Conservation (phyloP, 2,888 invertebrate genomes). For the Orchesella flavescens region DNA sequence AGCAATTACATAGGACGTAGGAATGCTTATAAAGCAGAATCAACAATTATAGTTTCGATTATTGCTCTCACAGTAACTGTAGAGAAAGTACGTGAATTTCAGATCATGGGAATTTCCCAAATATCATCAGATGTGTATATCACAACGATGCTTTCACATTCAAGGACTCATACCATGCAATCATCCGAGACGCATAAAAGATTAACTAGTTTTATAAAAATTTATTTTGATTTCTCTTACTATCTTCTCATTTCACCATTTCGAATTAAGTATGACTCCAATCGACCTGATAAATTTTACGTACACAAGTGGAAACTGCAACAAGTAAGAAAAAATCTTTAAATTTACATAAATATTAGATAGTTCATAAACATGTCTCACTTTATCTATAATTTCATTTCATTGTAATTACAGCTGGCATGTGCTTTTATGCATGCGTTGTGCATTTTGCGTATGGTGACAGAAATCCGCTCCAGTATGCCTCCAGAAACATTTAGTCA, state of each 20-base stretch:
- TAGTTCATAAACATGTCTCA: too few relatives aligned
- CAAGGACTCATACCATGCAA: too few relatives aligned
- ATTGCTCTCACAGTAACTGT: too few relatives aligned
- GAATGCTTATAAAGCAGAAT: too few relatives aligned
- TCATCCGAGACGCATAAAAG: neutral
- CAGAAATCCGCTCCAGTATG: neutral
- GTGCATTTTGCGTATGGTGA: neutral
- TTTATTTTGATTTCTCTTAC: conserved; percentile 11
- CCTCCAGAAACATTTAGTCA: neutral
- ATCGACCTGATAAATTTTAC: neutral
- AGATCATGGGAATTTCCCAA: too few relatives aligned
- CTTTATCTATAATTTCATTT: too few relatives aligned
- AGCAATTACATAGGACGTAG: too few relatives aligned
- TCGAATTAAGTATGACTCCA: neutral
- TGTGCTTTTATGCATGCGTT: neutral
- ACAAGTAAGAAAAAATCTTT: conserved; percentile 7
- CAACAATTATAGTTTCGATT: too few relatives aligned
- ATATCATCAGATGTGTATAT: too few relatives aligned
- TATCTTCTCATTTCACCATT: neutral
- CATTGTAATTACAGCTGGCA: neutral
- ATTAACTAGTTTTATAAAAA: neutral
- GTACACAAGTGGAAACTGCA: conserved; percentile 5
- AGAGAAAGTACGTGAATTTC: neutral
- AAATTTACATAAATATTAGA: neutral
- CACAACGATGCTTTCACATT: too few relatives aligned